These are phyloP conservation scores for Condylura cristata DNA, from an alignment of 2,113 vertebrate genomes.

Conservation along the genomic window DNA sequence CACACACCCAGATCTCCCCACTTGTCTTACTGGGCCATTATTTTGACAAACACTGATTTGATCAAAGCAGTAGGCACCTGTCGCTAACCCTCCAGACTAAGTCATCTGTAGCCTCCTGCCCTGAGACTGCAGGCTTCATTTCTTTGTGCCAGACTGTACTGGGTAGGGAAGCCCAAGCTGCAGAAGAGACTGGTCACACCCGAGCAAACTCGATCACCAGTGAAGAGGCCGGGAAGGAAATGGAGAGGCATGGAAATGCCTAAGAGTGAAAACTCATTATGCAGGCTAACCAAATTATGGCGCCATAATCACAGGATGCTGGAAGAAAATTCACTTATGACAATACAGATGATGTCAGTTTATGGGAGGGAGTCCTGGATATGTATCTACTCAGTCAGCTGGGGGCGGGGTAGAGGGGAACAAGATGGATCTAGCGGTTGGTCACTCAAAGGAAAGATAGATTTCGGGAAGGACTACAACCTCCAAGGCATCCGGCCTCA, in stretches of 20 bases:
- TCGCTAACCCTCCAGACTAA: background rate
- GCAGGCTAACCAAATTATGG: slow-evolving; percentile 63
- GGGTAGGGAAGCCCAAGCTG: rapidly evolving
- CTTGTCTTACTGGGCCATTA: background rate
- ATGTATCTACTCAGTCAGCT: background rate
- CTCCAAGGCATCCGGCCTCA: no score
- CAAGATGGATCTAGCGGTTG: no score
- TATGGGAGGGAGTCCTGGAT: background rate
- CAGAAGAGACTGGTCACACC: background rate
- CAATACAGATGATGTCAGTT: background rate
- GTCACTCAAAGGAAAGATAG: no score
- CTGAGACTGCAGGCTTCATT: background rate
- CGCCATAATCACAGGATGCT: slow-evolving; percentile 65
- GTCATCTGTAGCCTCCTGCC: background rate
- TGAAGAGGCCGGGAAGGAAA: slow-evolving; percentile 55
- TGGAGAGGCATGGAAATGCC: slow-evolving; percentile 58
- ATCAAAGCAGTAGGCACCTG: rapidly evolving
- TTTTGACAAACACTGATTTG: background rate
- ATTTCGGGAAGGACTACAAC: no score
- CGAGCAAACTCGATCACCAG: slow-evolving; percentile 66
- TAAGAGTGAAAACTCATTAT: slow-evolving; percentile 61
- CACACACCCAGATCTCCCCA: background rate
- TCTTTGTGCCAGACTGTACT: background rate
- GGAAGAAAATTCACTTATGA: slow-evolving; percentile 75
- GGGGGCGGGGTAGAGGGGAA: background rate